Evolutionary conservation across 2,113 vertebrate genomes (phyloP), one percentile per base, ranked within the genome.

Genomic region (Misgurnus anguillicaudatus): DNA sequence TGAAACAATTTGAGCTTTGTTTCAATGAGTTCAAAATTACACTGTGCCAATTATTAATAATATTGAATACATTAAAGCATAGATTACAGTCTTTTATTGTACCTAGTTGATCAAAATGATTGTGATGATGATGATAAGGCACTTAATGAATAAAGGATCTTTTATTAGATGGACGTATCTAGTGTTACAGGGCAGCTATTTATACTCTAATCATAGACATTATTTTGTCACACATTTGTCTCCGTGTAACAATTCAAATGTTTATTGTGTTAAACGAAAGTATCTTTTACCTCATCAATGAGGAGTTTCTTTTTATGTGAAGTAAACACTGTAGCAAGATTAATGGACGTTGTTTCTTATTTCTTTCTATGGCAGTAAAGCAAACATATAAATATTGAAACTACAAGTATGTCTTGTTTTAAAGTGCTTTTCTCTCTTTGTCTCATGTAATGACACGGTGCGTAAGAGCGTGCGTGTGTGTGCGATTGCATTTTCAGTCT

Each of bases 331-430:
- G 82, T 85, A 86, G 78, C 77, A 85, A 84, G 85, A 87, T 42
- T 63, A 86, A 89, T 80, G 78, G 84, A 75, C 78, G 84, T 84
- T 87, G 87, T 88, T 90, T 62, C 65, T 71, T 70, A 86, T 86
- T 57, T 82, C 77, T 88, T 86, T 90, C 79, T 89, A 84, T 80
- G 70, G 66, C 76, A 85, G 84, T 85, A 70, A 88, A 88, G 83
- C 77, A 80, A 80, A 80, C 67, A 72, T 86, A 79, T 83, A 69
- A 82, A 71, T 84, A 83, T 85, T 87, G 81, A 74, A 86, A 87
- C 69, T 60, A 81, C 82, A 75, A 82, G 14, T 82, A 84, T 79
- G 71, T 77, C 24, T 85, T 88, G 79, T 85, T 82, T 79, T 79
- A 75, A 80, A 58, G 64, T 81, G 68, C 61, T 72, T 83, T 86